Evolutionary conservation across 2,797 vertebrate species (phyloP).

Genomic region (Peromyscus melanophrys): DNA sequence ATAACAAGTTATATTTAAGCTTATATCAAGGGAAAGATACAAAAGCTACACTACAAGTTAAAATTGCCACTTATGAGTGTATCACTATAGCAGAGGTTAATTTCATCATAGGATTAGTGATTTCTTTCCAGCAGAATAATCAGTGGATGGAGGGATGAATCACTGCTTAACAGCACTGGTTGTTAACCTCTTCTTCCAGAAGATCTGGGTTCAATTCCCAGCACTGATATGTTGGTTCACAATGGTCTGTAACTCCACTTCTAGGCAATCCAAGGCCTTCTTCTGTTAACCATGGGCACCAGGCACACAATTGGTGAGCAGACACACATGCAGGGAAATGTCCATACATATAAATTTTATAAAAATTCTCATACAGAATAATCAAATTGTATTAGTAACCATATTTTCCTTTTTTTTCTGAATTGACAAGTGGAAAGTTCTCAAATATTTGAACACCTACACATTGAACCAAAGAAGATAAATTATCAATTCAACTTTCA

Average conservation of each 20-base stretch:
- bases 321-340: not conserved
- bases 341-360: not conserved
- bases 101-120: constrained; percentile 17
- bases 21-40: not conserved
- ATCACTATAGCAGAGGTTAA: not conserved
- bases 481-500: not conserved
- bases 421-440: not conserved
- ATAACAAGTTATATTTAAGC: not conserved
- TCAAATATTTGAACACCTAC: not conserved
- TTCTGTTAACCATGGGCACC: not conserved
- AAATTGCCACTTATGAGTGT: not conserved
- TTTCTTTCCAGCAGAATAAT: not conserved
- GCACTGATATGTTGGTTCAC: not conserved
- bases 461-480: not conserved
- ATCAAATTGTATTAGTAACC: not conserved
- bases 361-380: constrained; percentile 4
- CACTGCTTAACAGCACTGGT: not conserved
- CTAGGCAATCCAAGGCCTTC: not conserved
- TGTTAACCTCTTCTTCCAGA: not conserved
- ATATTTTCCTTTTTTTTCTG: not conserved
- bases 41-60: not conserved
- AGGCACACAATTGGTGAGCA: not conserved
- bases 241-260: not conserved
- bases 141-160: not conserved
- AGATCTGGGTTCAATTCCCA: not conserved